Base-by-base conservation (phyloP, 2,113 vertebrate genomes). In the Zingel zingel region DNA sequence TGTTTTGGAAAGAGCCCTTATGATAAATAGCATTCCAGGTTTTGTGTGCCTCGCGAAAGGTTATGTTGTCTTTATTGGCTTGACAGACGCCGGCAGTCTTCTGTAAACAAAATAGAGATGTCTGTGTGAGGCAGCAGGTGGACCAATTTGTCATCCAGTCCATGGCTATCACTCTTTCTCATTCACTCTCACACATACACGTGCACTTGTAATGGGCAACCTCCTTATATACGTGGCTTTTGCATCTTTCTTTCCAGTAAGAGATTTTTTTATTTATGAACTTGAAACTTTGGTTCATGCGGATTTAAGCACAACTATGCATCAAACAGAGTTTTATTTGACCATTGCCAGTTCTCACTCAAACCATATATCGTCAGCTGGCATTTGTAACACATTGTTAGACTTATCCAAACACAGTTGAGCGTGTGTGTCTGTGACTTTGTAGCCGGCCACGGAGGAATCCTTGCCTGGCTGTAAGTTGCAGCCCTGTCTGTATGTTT, bases 381-480 rank as follows among this genome's bases (percentile, higher is more conserved):
- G 86, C 89, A 82, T 90, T 88, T 91, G 87, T 92, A 86, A 93
- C 87, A 79, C 79, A 82, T 58, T 91, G 93, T 92, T 87, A 67
- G 83, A 81, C 86, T 86, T 93, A 82, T 92, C 92, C 82, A 94
- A 94, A 94, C 93, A 93, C 81, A 74, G 86, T 87, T 86, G 86
- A 86, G 87, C 85, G 87, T 86, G 83, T 82, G 78, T 79, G 69
- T 86, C 25, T 88, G 89, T 70, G 79, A 84, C 82, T 86, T 86
- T 90, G 89, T 88, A 73, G 81, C 68, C 3, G 6, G 59, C 80
- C 70, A 75, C 64, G 53, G 53, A 90, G 82, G 91, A 94, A 92
- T 93, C 91, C 74, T 79, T 50, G 58, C 79, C 77, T 89, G 68
- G 89, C 79, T 86, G 64, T 88, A 87, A 92, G 91, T 82, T 85